phyloP scores from a whole-genome alignment of 2,888 invertebrate genomes.

The Oxyteleia sp. region DNA sequence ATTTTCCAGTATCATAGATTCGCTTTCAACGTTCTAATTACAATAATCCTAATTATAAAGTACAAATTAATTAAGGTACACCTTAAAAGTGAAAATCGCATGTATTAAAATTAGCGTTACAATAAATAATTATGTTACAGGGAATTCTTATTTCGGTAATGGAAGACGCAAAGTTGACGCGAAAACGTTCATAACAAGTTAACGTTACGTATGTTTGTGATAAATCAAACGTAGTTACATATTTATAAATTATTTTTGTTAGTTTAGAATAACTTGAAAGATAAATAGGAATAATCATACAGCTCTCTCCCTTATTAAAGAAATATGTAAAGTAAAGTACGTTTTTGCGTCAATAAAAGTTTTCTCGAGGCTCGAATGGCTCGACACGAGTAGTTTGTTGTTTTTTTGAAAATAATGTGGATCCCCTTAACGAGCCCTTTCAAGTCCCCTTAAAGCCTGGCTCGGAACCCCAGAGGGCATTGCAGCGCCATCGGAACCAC shows the following conservation, averaged over 20 bases:
- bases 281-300: constrained; percentile 5
- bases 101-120: constrained; percentile 11
- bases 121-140: constrained; percentile 41
- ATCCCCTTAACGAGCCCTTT: constrained; percentile 81
- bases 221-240: too few relatives aligned
- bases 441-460: constrained; percentile 81
- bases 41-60: constrained; percentile 12
- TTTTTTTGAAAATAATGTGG: neutral
- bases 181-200: constrained; percentile 53
- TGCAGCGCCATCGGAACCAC: constrained; percentile 78
- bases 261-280: too few relatives aligned
- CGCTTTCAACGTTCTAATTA: constrained; percentile 4
- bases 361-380: constrained; percentile 55
- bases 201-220: too few relatives aligned
- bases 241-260: too few relatives aligned
- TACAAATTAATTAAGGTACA: constrained; percentile 27
- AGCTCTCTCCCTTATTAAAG: neutral
- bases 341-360: constrained; percentile 56
- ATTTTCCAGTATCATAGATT: constrained; percentile 5
- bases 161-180: constrained; percentile 66
- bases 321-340: constrained; percentile 15
- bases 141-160: constrained; percentile 45
- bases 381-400: constrained; percentile 37
- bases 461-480: constrained; percentile 84
- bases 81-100: constrained; percentile 32